Conservation (phyloP, 1,140 invertebrate genomes). For the Drosophila obscura region DNA sequence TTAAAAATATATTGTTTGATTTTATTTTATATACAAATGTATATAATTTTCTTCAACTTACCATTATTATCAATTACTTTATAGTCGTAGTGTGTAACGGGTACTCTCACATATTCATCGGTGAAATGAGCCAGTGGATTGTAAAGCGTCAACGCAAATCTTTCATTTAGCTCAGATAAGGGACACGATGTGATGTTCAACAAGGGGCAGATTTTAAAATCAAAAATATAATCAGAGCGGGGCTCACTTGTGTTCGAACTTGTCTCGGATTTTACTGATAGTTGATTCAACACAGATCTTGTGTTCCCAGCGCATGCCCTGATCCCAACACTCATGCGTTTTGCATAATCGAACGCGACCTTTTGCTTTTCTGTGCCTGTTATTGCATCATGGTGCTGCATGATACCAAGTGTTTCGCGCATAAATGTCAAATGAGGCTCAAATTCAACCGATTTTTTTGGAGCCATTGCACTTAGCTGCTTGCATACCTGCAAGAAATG, state of each 20-base stretch:
- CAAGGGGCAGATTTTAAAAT: constrained; percentile 86
- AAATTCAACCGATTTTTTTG: constrained; percentile 47
- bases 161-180: constrained; percentile 86
- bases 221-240: constrained; percentile 33
- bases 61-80: constrained; percentile 86
- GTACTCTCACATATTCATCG: constrained; percentile 88
- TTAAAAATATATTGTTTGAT: not conserved
- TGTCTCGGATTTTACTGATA: constrained; percentile 33
- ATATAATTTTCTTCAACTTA: constrained; percentile 50
- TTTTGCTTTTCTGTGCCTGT: constrained; percentile 96
- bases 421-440: constrained; percentile 80
- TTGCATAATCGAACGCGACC: constrained; percentile 94
- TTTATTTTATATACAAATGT: not conserved
- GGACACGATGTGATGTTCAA: constrained; percentile 88
- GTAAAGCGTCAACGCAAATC: constrained; percentile 90
- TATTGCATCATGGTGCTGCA: constrained; percentile 96
- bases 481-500: constrained; percentile 90
- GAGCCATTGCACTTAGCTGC: constrained; percentile 84
- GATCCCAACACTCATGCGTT: constrained; percentile 85
- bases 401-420: constrained; percentile 89
- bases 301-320: constrained; percentile 65
- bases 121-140: constrained; percentile 91
- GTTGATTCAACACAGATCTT: constrained; percentile 58
- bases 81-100: constrained; percentile 87
- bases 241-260: not conserved